phyloP scores from a whole-genome alignment of 2,888 invertebrate genomes.

The Gastracanthus pulcherrimus region DNA sequence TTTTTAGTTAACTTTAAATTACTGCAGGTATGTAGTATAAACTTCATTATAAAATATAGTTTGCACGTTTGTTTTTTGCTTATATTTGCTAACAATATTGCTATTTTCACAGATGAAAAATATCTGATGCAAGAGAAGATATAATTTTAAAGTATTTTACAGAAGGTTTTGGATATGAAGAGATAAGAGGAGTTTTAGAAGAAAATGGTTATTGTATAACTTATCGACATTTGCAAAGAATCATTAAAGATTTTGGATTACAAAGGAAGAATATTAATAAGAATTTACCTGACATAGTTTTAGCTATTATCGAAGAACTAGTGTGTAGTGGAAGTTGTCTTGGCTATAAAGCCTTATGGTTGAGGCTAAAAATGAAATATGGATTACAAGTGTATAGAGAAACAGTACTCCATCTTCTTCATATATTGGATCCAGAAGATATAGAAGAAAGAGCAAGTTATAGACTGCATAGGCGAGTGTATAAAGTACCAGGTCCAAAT shows the following conservation, averaged over 20 bases:
- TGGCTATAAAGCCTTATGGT: conserved; percentile 26
- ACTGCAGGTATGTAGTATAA: too few relatives aligned
- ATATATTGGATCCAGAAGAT: background rate
- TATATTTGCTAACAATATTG: too few relatives aligned
- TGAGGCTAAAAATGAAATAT: conserved; percentile 9
- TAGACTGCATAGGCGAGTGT: background rate
- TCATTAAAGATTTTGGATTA: background rate
- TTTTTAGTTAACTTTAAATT: too few relatives aligned
- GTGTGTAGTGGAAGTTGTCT: background rate
- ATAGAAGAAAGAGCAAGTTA: background rate
- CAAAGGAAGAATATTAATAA: background rate
- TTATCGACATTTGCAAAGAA: background rate
- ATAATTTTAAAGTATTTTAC: background rate
- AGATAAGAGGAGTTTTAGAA: background rate
- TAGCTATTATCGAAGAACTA: background rate
- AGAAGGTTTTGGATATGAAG: background rate
- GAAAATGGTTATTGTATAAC: background rate
- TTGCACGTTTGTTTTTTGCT: too few relatives aligned
- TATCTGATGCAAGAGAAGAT: background rate
- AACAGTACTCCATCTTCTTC: conserved; percentile 7
- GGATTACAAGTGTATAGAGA: conserved; percentile 11
- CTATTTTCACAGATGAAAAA: too few relatives aligned
- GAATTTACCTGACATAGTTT: background rate
- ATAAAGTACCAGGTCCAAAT: conserved; percentile 42
- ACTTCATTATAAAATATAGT: too few relatives aligned